Percentiles rank a stretch among this genome's conserved stretches.
Evolutionary conservation across 92 coral and sea anemone genomes (phyloP).

Genomic region (Paramuricea clavata): DNA sequence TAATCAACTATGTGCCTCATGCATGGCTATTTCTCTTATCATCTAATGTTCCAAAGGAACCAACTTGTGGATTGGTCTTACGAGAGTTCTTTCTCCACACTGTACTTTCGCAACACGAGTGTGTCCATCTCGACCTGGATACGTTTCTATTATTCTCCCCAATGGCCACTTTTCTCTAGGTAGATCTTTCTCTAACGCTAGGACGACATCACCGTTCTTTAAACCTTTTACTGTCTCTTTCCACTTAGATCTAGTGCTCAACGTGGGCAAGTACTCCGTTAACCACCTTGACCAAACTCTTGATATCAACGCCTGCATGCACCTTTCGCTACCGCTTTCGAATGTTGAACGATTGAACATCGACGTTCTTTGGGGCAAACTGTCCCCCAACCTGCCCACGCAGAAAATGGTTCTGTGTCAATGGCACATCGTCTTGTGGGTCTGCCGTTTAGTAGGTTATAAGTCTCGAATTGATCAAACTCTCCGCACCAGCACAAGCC

Average conservation of each 20-base stretch:
- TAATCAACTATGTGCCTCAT: no score
- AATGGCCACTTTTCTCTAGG: conserved; percentile 69
- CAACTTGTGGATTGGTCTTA: conserved; percentile 55
- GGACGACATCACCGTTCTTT: conserved; percentile 57
- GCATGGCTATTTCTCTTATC: no score
- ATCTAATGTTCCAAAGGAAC: conserved; percentile 15
- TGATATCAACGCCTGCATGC: conserved; percentile 47
- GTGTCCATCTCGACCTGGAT: conserved; percentile 65
- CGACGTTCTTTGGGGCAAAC: conserved; percentile 64
- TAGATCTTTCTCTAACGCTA: conserved; percentile 54
- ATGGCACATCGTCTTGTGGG: conserved; percentile 41
- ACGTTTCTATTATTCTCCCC: conserved; percentile 54
- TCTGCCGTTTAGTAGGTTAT: conserved; percentile 65
- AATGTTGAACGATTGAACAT: conserved; percentile 54
- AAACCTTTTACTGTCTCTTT: conserved; percentile 62
- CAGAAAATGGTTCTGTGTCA: conserved; percentile 45
- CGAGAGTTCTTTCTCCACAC: conserved; percentile 55
- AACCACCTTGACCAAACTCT: conserved; percentile 69
- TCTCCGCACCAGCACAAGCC: conserved; percentile 63
- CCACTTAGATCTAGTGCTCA: conserved; percentile 65
- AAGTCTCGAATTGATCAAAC: conserved; percentile 65
- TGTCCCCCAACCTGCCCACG: conserved; percentile 67
- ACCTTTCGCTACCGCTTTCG: conserved; percentile 59
- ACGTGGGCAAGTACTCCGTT: conserved; percentile 67
- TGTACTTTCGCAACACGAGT: conserved; percentile 65